These are phyloP conservation scores for Muricea muricata DNA, from an alignment of 92 coral and sea anemone genomes.

Conservation along the genomic window DNA sequence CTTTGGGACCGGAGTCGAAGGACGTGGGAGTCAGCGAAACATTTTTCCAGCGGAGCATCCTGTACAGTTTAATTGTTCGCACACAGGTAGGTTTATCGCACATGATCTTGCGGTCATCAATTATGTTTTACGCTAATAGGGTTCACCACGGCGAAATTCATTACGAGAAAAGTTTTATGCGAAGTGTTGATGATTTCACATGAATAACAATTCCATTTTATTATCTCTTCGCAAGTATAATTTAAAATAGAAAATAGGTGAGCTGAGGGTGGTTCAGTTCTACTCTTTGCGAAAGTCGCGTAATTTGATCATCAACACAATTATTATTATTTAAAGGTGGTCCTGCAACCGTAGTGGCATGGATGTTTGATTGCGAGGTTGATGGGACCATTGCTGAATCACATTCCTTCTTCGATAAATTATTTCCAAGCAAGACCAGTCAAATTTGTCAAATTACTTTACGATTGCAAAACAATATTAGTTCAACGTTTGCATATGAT, in stretches of 20 bases:
- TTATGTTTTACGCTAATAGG: too few species aligned
- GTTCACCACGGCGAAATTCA: not conserved
- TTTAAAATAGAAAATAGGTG: too few species aligned
- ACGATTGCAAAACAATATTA: not conserved
- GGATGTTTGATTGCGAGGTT: constrained; percentile 1
- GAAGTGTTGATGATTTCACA: too few species aligned
- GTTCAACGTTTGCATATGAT: constrained; percentile 1
- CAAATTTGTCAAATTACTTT: constrained; percentile 9
- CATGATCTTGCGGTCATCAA: too few species aligned
- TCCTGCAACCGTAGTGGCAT: not conserved
- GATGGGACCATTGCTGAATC: not conserved
- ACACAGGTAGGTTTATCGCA: not conserved
- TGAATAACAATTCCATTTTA: too few species aligned
- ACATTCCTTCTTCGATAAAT: not conserved
- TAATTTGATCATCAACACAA: not conserved
- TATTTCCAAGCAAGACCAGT: not conserved
- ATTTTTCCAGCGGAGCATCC: constrained; percentile 75
- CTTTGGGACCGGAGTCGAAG: constrained; percentile 55
- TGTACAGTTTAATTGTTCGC: constrained; percentile 53
- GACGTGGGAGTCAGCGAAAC: constrained; percentile 61
- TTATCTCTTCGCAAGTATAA: too few species aligned
- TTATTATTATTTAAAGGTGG: not conserved
- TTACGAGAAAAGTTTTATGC: too few species aligned
- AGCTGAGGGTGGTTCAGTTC: too few species aligned
- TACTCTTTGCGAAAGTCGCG: too few species aligned